Evolutionary conservation across 2,797 vertebrate genomes (phyloP), one percentile per base, ranked within the genome.

Genomic region (Rhyacichthys aspro): DNA sequence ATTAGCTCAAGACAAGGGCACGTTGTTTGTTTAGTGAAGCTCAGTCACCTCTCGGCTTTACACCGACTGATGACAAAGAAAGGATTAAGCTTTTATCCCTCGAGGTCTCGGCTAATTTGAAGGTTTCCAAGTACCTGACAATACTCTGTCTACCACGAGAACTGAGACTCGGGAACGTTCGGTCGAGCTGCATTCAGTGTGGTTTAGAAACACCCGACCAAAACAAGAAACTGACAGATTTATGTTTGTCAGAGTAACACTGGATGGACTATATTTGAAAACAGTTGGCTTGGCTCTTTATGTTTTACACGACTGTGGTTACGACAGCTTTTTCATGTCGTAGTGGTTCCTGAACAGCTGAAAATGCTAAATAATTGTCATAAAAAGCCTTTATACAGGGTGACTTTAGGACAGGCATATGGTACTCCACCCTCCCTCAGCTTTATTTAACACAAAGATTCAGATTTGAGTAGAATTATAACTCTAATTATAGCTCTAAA

Each of bases 1-100:
- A 86, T 88, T 79, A 86, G 79, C 68, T 67, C 76, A 70, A 81
- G 82, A 84, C 73, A 85, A 80, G 72, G 54, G 83, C 83, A 88
- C 90, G 90, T 86, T 59, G 67, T 66, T 77, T 79, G 72, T 77
- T 87, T 76, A 83, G 77, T 79, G 59, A 76, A 60, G 67, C 74
- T 73, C 71, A 3, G 56, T 86, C 84, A 86, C 86, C 72, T 81
- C 63, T 50, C 69, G 66, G 79, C 69, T 28, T 14, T 69, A 59
- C 74, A 84, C 57, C 67, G 78, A 50, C 64, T 83, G 73, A 86
- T 69, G 63, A 72, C 72, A 85, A 76, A 81, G 76, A 74, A 64
- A 72, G 66, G 64, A 81, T 86, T 84, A 82, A 66, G 63, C 36
- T 47, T 61, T 8, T 59, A 60, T 74, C 72, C 70, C 75, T 43